Evolutionary conservation across 2,113 vertebrate species (phyloP), one percentile per base, ranked within the genome.

Genomic region (Psittacara wagleri): DNA sequence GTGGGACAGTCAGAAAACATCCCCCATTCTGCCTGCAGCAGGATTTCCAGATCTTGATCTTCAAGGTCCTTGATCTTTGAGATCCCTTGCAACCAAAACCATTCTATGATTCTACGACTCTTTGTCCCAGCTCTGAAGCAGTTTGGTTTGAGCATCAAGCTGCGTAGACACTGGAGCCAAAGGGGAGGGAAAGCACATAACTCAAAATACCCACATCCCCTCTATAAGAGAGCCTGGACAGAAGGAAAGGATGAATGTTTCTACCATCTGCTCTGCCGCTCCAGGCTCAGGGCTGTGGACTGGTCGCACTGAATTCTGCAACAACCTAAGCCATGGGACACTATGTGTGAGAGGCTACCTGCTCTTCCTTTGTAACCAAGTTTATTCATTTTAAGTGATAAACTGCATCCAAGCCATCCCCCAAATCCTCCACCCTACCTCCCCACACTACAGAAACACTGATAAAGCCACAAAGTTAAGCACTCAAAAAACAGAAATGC

Each of bases 311-410:
- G n/a, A 92, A 37, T 17, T 67, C 35, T 22, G 35, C 3, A 6
- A 39, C 3, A 6, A 72, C 33, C 54, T 19, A 64, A 76, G 49
- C 13, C 12, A 18, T 1, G 18, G 19, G 27, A 74, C 28, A 69
- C 7, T 22, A 33, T 0, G 5, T 6, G 13, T 1, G 2, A 63
- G 43, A 35, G 59, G 62, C 18, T 27, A 35, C 17, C 44, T 46
- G 14, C 55, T 77, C 78, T 35, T 64, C 48, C 52, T 55, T 22
- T 63, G 16, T 33, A 85, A 24, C 51, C 31, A 62, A 7, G 28
- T 55, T 80, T 23, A 51, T 17, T 51, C 41, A 37, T 73, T 31
- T 51, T 11, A 57, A 78, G 51, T 63, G 39, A 70, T 6, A 84
- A 68, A 13, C 20, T 87, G 39, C n/a, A 51, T 11, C 18, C 22